These are phyloP conservation scores for Lasioglossum malachurum DNA, from an alignment of 2,888 invertebrate genomes.

Conservation along the genomic window DNA sequence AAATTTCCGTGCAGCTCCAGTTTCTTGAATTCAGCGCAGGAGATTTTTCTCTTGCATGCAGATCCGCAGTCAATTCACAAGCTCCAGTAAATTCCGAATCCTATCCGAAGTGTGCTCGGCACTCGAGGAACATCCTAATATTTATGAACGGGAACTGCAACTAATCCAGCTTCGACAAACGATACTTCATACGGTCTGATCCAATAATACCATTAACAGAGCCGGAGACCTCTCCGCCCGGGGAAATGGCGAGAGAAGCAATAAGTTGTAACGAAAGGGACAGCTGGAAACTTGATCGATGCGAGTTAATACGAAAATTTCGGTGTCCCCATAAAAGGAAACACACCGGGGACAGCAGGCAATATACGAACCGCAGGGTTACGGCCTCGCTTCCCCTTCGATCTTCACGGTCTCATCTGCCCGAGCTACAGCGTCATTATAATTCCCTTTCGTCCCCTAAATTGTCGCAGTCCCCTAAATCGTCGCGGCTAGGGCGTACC, in stretches of 20 bases:
- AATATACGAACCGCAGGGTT: slow-evolving; percentile 5
- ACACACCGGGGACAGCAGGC: neutral
- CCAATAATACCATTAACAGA: slow-evolving; percentile 8
- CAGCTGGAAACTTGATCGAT: neutral
- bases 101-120: neutral
- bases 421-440: slow-evolving; percentile 67
- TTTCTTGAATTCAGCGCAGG: neutral
- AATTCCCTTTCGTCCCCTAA: slow-evolving; percentile 75
- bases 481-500: slow-evolving; percentile 4
- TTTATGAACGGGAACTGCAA: neutral
- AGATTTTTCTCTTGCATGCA: neutral
- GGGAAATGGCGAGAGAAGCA: neutral
- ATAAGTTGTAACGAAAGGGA: neutral
- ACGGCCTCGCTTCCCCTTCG: slow-evolving; percentile 15
- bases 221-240: neutral
- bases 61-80: neutral
- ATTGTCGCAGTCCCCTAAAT: slow-evolving; percentile 54
- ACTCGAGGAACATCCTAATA: neutral
- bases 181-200: neutral
- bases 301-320: neutral
- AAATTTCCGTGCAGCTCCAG: neutral
- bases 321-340: slow-evolving; percentile 2
- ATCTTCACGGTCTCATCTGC: slow-evolving; percentile 22
- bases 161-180: neutral
- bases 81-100: neutral